A percentile compares a stretch with the other conserved stretches of the same genome.
Evolutionary conservation across 2,888 invertebrate genomes (phyloP).

Genomic region (Timandra comae): DNA sequence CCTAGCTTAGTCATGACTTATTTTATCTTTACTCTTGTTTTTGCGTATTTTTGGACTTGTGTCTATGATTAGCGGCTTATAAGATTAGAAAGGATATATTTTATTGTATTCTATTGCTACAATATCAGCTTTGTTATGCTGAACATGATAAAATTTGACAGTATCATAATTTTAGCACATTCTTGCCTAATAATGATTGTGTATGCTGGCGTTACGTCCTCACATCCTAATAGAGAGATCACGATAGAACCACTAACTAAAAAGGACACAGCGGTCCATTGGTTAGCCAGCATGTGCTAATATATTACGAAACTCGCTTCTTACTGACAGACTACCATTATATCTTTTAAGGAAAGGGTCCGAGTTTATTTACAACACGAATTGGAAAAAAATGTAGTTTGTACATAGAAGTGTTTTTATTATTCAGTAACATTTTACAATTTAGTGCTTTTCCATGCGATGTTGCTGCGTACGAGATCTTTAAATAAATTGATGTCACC

Average conservation of each 20-base stretch:
- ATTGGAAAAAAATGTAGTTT: no score
- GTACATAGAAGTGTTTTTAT: no score
- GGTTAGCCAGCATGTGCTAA: slow-evolving; percentile 48
- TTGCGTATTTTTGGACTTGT: no score
- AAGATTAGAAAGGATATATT: no score
- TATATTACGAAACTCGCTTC: slow-evolving; percentile 34
- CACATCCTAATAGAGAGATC: slow-evolving; percentile 60
- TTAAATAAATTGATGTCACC: slow-evolving; percentile 3
- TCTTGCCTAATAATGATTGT: slow-evolving; percentile 19
- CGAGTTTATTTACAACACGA: slow-evolving; percentile 5
- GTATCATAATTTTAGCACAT: slow-evolving; percentile 19
- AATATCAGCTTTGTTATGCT: no score
- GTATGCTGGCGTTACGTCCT: slow-evolving; percentile 28
- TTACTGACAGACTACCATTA: slow-evolving; percentile 17
- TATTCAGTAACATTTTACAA: no score
- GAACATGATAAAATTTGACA: background rate
- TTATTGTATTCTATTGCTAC: no score
- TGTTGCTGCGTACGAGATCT: no score
- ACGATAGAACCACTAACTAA: slow-evolving; percentile 51
- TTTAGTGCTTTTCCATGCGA: no score
- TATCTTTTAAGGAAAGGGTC: slow-evolving; percentile 7
- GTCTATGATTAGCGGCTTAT: no score
- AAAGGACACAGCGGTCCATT: slow-evolving; percentile 40
- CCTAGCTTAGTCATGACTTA: no score
- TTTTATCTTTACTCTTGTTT: no score